A percentile compares a stretch with the other conserved stretches of the same genome.
Evolutionary conservation across 2,113 vertebrate species (phyloP).

Genomic region (Thoracochromis brauschi): DNA sequence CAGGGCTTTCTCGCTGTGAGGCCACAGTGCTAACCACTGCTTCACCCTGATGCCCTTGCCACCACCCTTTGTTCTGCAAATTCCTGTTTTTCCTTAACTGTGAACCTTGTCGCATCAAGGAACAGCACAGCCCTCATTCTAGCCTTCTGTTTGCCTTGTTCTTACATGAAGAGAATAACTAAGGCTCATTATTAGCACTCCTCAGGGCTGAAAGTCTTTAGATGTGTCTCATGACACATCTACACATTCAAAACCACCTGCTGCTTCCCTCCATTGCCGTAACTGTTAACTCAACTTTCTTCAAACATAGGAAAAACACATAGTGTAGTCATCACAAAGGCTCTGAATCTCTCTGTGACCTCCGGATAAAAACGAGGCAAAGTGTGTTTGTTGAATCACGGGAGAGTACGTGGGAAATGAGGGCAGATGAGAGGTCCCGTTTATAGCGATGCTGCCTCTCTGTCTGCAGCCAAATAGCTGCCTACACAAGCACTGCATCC

Average conservation of each 20-base stretch:
- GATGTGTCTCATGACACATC: background rate
- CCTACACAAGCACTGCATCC: slow-evolving; percentile 5
- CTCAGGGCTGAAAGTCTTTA: background rate
- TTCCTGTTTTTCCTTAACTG: background rate
- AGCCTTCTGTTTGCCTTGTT: background rate
- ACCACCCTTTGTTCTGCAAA: background rate
- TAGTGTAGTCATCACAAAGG: background rate
- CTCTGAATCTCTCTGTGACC: slow-evolving; percentile 2
- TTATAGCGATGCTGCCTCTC: slow-evolving; percentile 35
- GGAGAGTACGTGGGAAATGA: slow-evolving; percentile 28
- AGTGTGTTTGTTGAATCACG: slow-evolving; percentile 15
- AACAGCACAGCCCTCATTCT: background rate
- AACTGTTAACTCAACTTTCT: background rate
- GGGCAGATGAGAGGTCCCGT: slow-evolving; percentile 43
- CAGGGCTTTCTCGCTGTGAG: background rate
- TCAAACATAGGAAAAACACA: background rate
- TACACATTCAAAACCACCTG: background rate
- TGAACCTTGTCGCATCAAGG: background rate
- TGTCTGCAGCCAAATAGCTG: slow-evolving; percentile 37
- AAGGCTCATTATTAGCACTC: background rate
- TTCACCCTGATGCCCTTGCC: background rate
- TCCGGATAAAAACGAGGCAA: slow-evolving; percentile 15
- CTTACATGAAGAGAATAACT: background rate
- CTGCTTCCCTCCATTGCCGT: background rate
- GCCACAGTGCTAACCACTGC: background rate